Evolutionary conservation across 2,113 vertebrate genomes (phyloP).

Genomic region (Nematolebias whitei): DNA sequence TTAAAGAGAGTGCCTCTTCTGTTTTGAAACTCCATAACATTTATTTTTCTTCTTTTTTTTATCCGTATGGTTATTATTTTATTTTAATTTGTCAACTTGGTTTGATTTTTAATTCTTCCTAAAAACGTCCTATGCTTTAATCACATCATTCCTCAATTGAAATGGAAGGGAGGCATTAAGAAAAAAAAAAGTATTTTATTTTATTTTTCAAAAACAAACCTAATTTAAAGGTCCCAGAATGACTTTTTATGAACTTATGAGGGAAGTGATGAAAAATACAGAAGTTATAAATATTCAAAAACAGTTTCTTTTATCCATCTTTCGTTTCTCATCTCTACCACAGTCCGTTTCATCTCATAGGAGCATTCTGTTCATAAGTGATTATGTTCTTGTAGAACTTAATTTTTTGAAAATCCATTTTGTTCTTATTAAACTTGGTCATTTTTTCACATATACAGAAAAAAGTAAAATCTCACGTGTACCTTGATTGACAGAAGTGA

Average conservation of each 20-base stretch:
- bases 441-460: background rate
- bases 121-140: slow-evolving; percentile 59
- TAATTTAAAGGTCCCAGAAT: slow-evolving; percentile 78
- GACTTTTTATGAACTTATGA: slow-evolving; percentile 75
- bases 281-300: slow-evolving; percentile 82
- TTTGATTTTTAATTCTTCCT: no score
- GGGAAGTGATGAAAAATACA: slow-evolving; percentile 73
- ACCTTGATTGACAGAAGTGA: no score
- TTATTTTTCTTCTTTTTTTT: no score
- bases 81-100: no score
- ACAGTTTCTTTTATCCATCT: slow-evolving; percentile 78
- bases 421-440: background rate
- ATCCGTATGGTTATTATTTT: no score
- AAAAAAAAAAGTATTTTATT: slow-evolving; percentile 74
- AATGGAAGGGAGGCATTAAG: slow-evolving; percentile 44
- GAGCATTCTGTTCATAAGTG: slow-evolving; percentile 53
- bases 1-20: slow-evolving; percentile 30
- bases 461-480: background rate
- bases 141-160: slow-evolving; percentile 69
- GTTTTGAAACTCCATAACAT: background rate
- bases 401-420: slow-evolving; percentile 11
- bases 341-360: slow-evolving; percentile 64
- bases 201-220: slow-evolving; percentile 74
- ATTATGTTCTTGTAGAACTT: slow-evolving; percentile 36
- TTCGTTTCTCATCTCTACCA: slow-evolving; percentile 60